Base-by-base conservation (phyloP, 1,140 invertebrate genomes). In the Scaptodrosophila lebanonensis region DNA sequence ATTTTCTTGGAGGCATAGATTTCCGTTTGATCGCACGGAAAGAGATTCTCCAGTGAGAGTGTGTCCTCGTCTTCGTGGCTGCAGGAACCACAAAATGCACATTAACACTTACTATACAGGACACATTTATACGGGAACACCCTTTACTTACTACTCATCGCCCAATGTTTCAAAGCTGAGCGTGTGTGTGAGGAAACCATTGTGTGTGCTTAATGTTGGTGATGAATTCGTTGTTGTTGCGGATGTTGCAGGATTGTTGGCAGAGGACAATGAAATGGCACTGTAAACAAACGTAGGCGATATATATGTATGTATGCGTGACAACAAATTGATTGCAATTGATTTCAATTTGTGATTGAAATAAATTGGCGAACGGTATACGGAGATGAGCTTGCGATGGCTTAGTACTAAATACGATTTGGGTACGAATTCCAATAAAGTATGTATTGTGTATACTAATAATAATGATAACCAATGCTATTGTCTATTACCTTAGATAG, bases 51-150 rank as follows among this genome's bases (percentile, higher is more conserved):
- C 40, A 86, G 44, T 18, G 84, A 86, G 3, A 86, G 30, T 0
- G 83, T 86, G 7, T 86, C 84, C 53, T 86, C 84, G 47, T 86
- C 84, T 39, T 86, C 84, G 45, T 86, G 84, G 48, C 84, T 86
- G 33, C n/a, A 29, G 4, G 3, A 30, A 9, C 5, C 6, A 7
- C 20, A 8, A 12, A 22, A 43, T 29, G 2, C n/a, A n/a, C n/a
- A n/a, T n/a, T n/a, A n/a, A n/a, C n/a, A n/a, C n/a, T n/a, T n/a
- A n/a, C n/a, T n/a, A n/a, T n/a, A n/a, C n/a, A n/a, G n/a, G n/a
- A 25, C 8, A 4, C 15, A 38, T 16, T 2, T 8, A 33, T 3
- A 12, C 17, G 9, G 6, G 11, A 38, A 4, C 5, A 38, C 4
- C 2, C 6, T 15, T 2, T 75, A 85, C 83, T 85, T 85, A 85